Conservation (phyloP, 2,113 vertebrate genomes). For the Anseranas semipalmata region DNA sequence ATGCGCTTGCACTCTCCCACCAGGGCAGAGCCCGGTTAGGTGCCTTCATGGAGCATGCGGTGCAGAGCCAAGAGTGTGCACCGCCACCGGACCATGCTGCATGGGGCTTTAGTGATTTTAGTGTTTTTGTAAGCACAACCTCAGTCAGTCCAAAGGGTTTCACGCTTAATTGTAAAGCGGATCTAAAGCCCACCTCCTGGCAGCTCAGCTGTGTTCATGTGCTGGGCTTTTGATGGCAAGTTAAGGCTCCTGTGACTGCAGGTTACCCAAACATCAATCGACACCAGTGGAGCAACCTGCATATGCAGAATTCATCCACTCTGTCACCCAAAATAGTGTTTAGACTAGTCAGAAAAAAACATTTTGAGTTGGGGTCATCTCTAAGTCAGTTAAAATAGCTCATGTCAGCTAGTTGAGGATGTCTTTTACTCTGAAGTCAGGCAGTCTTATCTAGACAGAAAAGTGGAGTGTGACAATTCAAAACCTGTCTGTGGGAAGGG, state of each 20-base stretch:
- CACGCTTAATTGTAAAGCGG: neutral
- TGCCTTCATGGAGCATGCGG: rapidly evolving
- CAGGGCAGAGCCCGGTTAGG: neutral
- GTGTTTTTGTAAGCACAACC: neutral
- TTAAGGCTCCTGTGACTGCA: neutral
- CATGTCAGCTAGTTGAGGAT: neutral
- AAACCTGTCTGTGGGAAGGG: neutral
- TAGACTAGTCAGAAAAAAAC: neutral
- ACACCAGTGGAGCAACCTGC: neutral
- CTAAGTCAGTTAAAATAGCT: neutral
- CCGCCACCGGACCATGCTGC: rapidly evolving
- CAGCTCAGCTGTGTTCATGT: neutral
- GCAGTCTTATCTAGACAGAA: neutral
- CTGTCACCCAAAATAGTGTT: neutral
- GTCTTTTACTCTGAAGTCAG: neutral
- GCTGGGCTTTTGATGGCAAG: neutral
- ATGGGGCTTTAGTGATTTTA: neutral
- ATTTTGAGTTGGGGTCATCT: neutral
- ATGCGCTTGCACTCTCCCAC: rapidly evolving
- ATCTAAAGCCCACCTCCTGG: neutral
- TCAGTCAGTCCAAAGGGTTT: neutral
- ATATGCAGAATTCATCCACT: neutral
- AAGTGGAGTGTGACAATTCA: neutral
- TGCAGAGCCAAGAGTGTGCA: neutral
- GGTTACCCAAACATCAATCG: neutral